phyloP scores from a whole-genome alignment of 2,888 invertebrate genomes.

The Orthonevra nobilis region DNA sequence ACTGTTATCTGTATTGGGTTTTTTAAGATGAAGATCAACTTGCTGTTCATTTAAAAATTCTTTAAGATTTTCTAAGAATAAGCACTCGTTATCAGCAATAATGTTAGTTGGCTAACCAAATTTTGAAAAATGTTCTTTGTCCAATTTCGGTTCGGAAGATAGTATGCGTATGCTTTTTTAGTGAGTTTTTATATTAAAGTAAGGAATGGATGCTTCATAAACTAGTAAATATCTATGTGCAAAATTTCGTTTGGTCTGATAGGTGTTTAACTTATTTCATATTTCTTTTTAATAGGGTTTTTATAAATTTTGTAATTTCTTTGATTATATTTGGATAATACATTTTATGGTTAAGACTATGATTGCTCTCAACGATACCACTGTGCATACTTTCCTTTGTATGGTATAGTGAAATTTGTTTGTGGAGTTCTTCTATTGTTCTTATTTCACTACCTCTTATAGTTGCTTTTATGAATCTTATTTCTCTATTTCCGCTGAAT shows the following conservation, averaged over 20 bases:
- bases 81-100: constrained; percentile 13
- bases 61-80: background rate
- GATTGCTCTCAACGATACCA: too few relatives aligned
- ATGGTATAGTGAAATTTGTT: constrained; percentile 36
- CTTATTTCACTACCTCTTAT: constrained; percentile 9
- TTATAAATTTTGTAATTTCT: background rate
- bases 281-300: background rate
- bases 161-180: background rate
- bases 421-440: constrained; percentile 39
- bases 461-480: constrained; percentile 35
- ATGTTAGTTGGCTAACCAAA: constrained; percentile 15
- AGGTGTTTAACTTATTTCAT: background rate
- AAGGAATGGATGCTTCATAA: too few relatives aligned
- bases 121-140: constrained; percentile 12
- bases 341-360: too few relatives aligned
- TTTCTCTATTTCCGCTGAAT: constrained; percentile 7
- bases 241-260: background rate
- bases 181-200: background rate
- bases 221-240: too few relatives aligned
- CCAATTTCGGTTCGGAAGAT: background rate
- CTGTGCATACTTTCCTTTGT: constrained; percentile 28
- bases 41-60: constrained; percentile 9
- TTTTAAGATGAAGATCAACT: constrained; percentile 4
- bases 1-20: too few relatives aligned
- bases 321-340: too few relatives aligned